Base-by-base conservation (phyloP, 1,140 invertebrate species). In the Eueides isabella region DNA sequence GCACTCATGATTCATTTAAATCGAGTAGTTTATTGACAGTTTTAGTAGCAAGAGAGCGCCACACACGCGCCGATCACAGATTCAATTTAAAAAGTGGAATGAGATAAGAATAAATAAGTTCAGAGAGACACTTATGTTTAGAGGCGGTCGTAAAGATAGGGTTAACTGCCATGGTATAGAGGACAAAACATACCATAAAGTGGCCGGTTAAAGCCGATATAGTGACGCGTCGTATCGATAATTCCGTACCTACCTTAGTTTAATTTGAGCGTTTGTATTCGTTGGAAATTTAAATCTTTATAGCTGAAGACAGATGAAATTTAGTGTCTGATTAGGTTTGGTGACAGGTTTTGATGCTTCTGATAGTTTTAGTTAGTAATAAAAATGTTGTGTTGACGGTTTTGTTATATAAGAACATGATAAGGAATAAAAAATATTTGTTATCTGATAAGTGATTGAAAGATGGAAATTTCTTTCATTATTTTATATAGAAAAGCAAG, bases 31-130 rank as follows among this genome's bases (percentile, higher is more conserved):
- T 90, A 91, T 92, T 88, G 90, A 89, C 88, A 90, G 90, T 81
- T 91, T 91, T 88, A 90, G 85, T 86, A 80, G 78, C 81, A 80
- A 80, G 74, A 84, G 78, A 85, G 85, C 84, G 84, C 89, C 88
- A 90, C 90, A 92, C 88, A 89, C 90, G 85, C 79, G 86, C 87
- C 89, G 88, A 87, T 78, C 82, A 73, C 77, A 85, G 85, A 90
- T 92, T 92, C 90, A 92, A 92, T 92, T 92, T 92, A 90, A 92
- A 90, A 91, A 89, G 83, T 87, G 85, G 85, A 90, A 91, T 91
- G 89, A 90, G 87, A 91, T 89, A 89, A 91, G 89, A 92, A 92
- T 91, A 92, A 92, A 92, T 91, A 92, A 91, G 89, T 87, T 85
- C 75, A 72, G 85, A 84, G 83, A 92, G 89, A 92, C 90, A 91